These are phyloP conservation scores for Pseudomyrmex concolor DNA, from an alignment of 1,140 invertebrate species.

Conservation along the genomic window DNA sequence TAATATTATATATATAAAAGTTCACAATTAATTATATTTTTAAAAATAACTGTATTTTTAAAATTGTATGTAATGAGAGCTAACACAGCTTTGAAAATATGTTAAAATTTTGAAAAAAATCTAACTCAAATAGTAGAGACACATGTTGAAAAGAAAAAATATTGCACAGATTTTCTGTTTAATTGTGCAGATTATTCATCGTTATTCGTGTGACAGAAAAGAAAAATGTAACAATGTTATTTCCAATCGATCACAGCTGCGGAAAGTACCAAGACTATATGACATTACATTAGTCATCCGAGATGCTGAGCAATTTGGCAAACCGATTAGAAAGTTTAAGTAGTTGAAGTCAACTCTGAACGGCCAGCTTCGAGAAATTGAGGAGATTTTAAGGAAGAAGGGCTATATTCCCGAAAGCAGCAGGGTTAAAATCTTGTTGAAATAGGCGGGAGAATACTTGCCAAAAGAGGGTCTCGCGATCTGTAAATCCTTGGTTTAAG, in stretches of 20 bases:
- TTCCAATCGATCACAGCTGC: not conserved
- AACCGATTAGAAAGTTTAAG: slow-evolving; percentile 20
- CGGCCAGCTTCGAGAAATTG: slow-evolving; percentile 24
- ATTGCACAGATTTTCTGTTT: not conserved
- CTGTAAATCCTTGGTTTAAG: slow-evolving; percentile 51
- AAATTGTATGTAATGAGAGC: no score
- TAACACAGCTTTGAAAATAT: no score
- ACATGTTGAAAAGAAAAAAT: no score
- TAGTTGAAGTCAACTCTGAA: slow-evolving; percentile 28
- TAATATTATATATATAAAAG: no score
- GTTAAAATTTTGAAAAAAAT: no score
- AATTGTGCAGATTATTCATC: not conserved
- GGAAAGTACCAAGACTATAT: slow-evolving; percentile 28
- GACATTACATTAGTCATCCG: slow-evolving; percentile 22
- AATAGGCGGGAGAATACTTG: slow-evolving; percentile 37
- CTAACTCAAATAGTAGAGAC: no score
- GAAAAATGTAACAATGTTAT: slow-evolving; percentile 1
- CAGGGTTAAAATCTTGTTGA: slow-evolving; percentile 29
- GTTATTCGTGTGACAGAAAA: not conserved
- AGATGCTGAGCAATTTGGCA: slow-evolving; percentile 28
- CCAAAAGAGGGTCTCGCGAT: slow-evolving; percentile 48
- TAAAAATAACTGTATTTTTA: no score
- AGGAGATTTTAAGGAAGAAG: slow-evolving; percentile 44
- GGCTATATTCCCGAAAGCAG: slow-evolving; percentile 24
- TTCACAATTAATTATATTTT: no score